Evolutionary conservation across 2,113 vertebrate species (phyloP).

Genomic region (Chrysemys picta): DNA sequence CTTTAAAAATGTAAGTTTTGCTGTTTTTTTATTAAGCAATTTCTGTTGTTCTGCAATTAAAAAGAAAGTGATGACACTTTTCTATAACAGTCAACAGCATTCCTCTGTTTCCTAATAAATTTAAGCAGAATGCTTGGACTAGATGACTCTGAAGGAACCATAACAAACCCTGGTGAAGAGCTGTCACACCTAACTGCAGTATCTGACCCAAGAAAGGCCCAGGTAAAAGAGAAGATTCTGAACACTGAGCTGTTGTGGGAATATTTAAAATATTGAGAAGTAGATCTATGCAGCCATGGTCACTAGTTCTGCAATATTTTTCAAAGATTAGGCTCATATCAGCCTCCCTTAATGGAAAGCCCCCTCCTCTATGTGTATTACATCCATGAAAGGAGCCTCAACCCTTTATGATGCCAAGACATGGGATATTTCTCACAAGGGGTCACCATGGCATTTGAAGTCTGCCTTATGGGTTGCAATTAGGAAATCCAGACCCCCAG

Average conservation of each 20-base stretch:
- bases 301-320: no score
- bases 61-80: neutral
- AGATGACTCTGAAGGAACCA: no score
- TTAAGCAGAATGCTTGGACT: neutral
- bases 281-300: no score
- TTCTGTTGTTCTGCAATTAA: no score
- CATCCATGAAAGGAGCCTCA: neutral
- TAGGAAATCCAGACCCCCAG: neutral
- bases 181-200: no score
- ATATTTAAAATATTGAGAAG: no score
- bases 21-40: no score
- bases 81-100: neutral
- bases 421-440: neutral
- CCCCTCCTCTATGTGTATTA: neutral
- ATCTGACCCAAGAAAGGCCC: no score
- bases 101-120: neutral
- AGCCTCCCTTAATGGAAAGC: neutral
- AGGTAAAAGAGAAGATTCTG: no score
- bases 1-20: neutral
- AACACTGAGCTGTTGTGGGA: no score
- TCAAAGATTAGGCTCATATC: neutral
- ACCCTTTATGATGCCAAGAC: neutral
- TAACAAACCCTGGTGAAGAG: no score
- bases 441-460: neutral
- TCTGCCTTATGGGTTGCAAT: neutral